phyloP scores from a whole-genome alignment of 2,888 invertebrate genomes.

The Cataglyphis albicans region DNA sequence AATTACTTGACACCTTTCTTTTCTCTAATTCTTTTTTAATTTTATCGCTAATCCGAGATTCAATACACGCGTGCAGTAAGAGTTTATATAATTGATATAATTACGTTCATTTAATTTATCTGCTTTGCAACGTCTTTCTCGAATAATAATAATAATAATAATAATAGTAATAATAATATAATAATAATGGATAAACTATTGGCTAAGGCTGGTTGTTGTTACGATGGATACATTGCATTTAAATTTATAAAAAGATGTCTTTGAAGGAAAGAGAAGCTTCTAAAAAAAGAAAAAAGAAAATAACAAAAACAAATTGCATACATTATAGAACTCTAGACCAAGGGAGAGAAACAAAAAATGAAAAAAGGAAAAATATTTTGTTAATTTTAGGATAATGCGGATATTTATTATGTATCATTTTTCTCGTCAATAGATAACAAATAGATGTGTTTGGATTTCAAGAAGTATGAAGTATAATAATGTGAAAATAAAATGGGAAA shows the following conservation, averaged over 20 bases:
- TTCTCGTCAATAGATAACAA: conserved; percentile 79
- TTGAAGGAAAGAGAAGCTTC: conserved; percentile 64
- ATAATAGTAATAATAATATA: conserved; percentile 6
- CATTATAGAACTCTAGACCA: conserved; percentile 70
- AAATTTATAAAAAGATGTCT: conserved; percentile 78
- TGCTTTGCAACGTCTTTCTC: conserved; percentile 70
- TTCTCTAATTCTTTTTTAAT: conserved; percentile 27
- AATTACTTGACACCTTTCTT: conserved; percentile 32
- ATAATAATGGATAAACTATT: conserved; percentile 64
- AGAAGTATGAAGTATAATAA: conserved; percentile 75
- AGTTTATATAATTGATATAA: conserved; percentile 60
- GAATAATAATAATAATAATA: conserved; percentile 45
- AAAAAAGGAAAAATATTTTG: conserved; percentile 80
- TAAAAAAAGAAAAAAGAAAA: conserved; percentile 58
- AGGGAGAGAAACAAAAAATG: conserved; percentile 64
- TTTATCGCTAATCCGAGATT: conserved; percentile 54
- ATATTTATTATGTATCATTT: conserved; percentile 82
- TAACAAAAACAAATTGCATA: conserved; percentile 65
- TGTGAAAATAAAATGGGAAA: conserved; percentile 65
- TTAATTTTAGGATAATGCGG: conserved; percentile 82
- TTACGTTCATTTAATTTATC: conserved; percentile 64
- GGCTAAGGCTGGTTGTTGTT: conserved; percentile 77
- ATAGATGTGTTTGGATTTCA: conserved; percentile 84
- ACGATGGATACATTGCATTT: conserved; percentile 69
- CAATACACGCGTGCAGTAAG: conserved; percentile 51